Conservation (phyloP, 1,140 invertebrate genomes). For the Aphis gossypii region DNA sequence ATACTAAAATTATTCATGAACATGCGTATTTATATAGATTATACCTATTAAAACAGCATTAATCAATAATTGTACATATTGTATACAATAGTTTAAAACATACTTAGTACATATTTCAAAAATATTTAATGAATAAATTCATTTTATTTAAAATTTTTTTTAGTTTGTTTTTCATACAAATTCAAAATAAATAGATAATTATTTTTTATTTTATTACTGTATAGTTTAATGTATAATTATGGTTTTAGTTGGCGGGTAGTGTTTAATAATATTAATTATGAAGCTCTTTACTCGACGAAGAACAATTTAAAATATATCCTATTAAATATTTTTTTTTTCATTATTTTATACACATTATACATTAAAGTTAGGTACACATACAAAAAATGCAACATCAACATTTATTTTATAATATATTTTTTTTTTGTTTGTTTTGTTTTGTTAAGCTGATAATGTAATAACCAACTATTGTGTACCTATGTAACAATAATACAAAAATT, state of each 20-base stretch:
- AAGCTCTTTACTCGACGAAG: not conserved
- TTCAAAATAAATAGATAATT: not conserved
- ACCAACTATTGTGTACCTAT: too few relatives aligned
- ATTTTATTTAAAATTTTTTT: not conserved
- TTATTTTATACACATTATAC: not conserved
- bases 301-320: not conserved
- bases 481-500: too few relatives aligned
- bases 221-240: not conserved
- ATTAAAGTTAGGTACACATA: not conserved
- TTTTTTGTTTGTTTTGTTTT: not conserved
- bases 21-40: not conserved
- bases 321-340: not conserved
- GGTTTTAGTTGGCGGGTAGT: not conserved
- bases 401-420: not conserved
- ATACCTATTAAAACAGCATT: not conserved
- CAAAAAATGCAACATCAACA: not conserved
- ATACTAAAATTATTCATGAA: not conserved
- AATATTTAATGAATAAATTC: not conserved
- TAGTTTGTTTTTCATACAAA: not conserved
- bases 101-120: not conserved
- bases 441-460: not conserved
- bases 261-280: not conserved
- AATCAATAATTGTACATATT: not conserved
- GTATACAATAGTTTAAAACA: not conserved
- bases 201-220: not conserved